A percentile compares a stretch with the other conserved stretches of the same genome.
These are phyloP conservation scores for Rhaphigaster nebulosa DNA, from an alignment of 2,888 invertebrate species.

Conservation along the genomic window DNA sequence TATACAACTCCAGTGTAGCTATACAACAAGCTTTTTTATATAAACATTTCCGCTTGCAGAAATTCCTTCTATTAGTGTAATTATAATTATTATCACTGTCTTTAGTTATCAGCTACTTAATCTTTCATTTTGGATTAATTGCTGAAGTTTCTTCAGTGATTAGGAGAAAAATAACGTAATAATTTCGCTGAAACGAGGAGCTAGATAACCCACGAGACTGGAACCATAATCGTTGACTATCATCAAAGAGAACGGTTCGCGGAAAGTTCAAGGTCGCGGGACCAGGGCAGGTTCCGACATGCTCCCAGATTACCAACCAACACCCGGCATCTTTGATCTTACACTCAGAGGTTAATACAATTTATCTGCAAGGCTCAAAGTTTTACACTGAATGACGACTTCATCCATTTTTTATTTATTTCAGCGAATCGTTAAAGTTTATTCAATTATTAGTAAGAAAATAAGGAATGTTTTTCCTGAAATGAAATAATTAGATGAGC, in stretches of 20 bases:
- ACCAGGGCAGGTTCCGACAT: not conserved
- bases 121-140: no score
- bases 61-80: no score
- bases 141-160: not conserved
- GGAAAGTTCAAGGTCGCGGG: slow-evolving; percentile 7
- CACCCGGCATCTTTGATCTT: slow-evolving; percentile 7
- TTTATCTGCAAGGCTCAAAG: not conserved
- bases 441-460: not conserved
- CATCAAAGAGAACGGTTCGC: slow-evolving; percentile 27
- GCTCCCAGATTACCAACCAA: not conserved
- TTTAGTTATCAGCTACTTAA: no score
- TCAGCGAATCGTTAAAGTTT: not conserved
- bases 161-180: not conserved
- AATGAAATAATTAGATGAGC: not conserved
- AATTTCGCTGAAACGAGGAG: not conserved
- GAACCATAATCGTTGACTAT: not conserved
- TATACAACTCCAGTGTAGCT: no score
- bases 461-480: not conserved
- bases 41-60: no score
- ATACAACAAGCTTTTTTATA: no score
- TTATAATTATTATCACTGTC: no score
- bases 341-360: not conserved
- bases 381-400: not conserved
- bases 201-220: not conserved
- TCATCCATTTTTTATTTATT: not conserved